phyloP scores from a whole-genome alignment of 1,140 invertebrate genomes.

The Papilio helenus region DNA sequence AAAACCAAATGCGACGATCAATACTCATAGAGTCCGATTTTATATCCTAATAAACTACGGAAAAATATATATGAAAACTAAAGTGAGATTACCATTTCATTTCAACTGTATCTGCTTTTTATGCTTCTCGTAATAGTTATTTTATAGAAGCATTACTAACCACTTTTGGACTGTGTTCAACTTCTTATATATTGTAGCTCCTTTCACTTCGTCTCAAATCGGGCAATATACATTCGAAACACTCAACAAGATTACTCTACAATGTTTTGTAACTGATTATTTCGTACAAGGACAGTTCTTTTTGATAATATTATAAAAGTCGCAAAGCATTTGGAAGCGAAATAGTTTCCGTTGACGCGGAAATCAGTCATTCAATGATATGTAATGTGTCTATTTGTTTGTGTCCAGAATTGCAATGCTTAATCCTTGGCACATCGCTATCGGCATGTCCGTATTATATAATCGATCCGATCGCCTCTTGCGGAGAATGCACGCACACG shows the following conservation, averaged over 20 bases:
- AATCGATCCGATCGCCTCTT: conserved; percentile 56
- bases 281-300: conserved; percentile 5
- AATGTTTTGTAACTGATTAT: conserved; percentile 6
- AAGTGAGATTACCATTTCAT: conserved; percentile 30
- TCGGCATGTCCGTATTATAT: conserved; percentile 75
- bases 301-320: conserved; percentile 26
- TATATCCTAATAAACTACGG: conserved; percentile 19
- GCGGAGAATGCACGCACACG: conserved; percentile 56
- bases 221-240: conserved; percentile 36
- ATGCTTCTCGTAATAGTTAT: conserved; percentile 32
- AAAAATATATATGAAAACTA: conserved; percentile 31
- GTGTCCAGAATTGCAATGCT: conserved; percentile 71
- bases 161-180: conserved; percentile 38
- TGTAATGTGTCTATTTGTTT: conserved; percentile 78
- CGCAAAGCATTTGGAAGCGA: conserved; percentile 16
- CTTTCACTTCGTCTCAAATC: conserved; percentile 20
- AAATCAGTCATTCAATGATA: conserved; percentile 72
- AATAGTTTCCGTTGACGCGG: conserved; percentile 52
- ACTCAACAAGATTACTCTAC: conserved; percentile 34
- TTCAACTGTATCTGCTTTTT: conserved; percentile 32
- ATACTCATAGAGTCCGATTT: conserved; percentile 14
- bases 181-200: conserved; percentile 32
- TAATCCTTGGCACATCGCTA: conserved; percentile 78
- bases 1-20: conserved; percentile 34
- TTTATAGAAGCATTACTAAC: conserved; percentile 37